phyloP scores from a whole-genome alignment of 2,113 vertebrate genomes.

The Lepus americanus region DNA sequence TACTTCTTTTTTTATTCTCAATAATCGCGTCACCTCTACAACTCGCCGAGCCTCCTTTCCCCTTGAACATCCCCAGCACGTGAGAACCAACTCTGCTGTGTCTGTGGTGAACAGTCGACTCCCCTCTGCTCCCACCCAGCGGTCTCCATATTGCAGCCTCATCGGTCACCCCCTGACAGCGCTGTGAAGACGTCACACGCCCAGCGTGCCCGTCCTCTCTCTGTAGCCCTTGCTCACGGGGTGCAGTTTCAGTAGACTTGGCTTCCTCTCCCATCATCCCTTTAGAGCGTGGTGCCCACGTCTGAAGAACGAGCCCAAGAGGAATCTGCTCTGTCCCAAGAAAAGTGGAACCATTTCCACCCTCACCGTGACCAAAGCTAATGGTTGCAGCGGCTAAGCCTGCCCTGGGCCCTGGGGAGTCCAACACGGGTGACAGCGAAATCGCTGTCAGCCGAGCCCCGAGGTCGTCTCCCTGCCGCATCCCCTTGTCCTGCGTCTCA shows the following conservation, averaged over 20 bases:
- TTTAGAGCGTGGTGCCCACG: neutral
- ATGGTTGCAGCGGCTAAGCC: rapidly evolving
- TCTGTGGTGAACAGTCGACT: neutral
- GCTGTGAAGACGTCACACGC: rapidly evolving
- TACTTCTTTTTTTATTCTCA: neutral
- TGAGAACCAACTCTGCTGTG: neutral
- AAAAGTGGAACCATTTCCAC: neutral
- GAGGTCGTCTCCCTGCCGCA: rapidly evolving
- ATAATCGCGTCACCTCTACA: neutral
- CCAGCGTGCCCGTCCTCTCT: neutral
- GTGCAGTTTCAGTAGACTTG: neutral
- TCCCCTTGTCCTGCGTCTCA: rapidly evolving
- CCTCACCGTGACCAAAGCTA: neutral
- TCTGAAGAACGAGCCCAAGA: neutral
- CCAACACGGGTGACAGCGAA: neutral
- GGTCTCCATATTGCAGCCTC: rapidly evolving
- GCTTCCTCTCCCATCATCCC: neutral
- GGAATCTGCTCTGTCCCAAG: neutral
- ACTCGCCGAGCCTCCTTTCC: neutral
- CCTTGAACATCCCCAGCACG: too few species aligned
- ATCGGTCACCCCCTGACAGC: rapidly evolving
- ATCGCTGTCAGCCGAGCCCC: neutral
- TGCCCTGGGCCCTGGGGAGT: rapidly evolving
- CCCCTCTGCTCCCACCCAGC: neutral
- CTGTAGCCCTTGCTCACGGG: neutral